These are phyloP conservation scores for Drosophila ustulata DNA, from an alignment of 2,888 invertebrate species.

Conservation along the genomic window DNA sequence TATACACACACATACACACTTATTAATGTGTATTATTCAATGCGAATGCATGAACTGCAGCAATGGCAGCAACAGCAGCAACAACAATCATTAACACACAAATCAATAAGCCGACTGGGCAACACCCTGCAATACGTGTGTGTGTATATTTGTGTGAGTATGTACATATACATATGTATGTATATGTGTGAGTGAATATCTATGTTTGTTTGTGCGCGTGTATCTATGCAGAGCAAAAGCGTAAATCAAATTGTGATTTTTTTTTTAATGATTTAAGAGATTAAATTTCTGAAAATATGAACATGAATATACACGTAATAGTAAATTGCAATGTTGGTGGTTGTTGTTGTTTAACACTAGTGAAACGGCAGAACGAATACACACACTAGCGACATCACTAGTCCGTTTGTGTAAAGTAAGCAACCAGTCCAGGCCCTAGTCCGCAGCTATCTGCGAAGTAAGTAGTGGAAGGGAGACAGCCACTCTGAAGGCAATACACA, in stretches of 20 bases:
- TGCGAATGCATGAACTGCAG: constrained; percentile 68
- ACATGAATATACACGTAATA: no score
- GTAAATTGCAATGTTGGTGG: constrained; percentile 39
- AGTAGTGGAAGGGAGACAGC: no score
- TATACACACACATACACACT: constrained; percentile 28
- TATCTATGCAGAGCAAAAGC: background rate
- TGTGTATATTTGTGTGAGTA: background rate
- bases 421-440: no score
- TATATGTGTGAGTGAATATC: background rate
- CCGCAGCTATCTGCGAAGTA: no score
- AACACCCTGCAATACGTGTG: constrained; percentile 57
- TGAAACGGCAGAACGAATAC: constrained; percentile 54
- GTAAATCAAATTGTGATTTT: background rate
- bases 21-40: constrained; percentile 43
- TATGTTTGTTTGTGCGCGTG: background rate
- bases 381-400: constrained; percentile 13
- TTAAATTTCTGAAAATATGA: no score
- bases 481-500: no score
- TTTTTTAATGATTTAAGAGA: no score
- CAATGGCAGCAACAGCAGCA: constrained; percentile 36
- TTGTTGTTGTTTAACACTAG: constrained; percentile 25
- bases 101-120: constrained; percentile 75
- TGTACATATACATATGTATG: background rate
- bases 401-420: no score
- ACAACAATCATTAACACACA: constrained; percentile 49